Evolutionary conservation across 2,113 vertebrate genomes (phyloP).

Genomic region (Sitta europaea): DNA sequence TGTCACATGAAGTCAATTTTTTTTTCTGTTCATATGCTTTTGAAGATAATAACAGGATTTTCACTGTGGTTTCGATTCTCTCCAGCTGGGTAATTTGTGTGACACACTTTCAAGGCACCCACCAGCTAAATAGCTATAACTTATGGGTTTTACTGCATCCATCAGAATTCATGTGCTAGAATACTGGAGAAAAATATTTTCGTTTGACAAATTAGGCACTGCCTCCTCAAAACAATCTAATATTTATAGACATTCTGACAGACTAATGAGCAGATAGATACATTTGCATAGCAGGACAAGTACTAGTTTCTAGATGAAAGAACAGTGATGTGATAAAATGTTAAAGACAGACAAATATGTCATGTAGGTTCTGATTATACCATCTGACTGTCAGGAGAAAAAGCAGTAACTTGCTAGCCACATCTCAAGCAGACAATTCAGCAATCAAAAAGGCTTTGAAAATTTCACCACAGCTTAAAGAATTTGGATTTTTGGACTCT

Average conservation of each 20-base stretch:
- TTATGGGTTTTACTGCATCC: neutral
- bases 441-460: slow-evolving; percentile 11
- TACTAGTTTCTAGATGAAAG: slow-evolving; percentile 44
- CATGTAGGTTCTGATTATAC: slow-evolving; percentile 12
- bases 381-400: slow-evolving; percentile 14
- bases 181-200: slow-evolving; percentile 42
- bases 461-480: neutral
- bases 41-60: slow-evolving; percentile 25
- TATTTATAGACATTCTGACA: slow-evolving; percentile 59
- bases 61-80: slow-evolving; percentile 16
- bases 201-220: slow-evolving; percentile 22
- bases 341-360: slow-evolving; percentile 26
- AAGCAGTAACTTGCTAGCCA: neutral
- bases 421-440: neutral
- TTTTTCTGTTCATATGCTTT: neutral
- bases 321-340: neutral
- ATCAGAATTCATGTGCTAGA: slow-evolving; percentile 5
- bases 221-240: slow-evolving; percentile 40
- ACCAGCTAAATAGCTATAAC: neutral
- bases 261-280: slow-evolving; percentile 39
- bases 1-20: neutral
- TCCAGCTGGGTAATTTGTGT: slow-evolving; percentile 14
- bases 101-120: slow-evolving; percentile 29
- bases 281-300: slow-evolving; percentile 34
- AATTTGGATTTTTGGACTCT: slow-evolving; percentile 1